A percentile compares a stretch with the other conserved stretches of the same genome.
phyloP scores from a whole-genome alignment of 2,113 vertebrate species.

The Regulus satrapa region DNA sequence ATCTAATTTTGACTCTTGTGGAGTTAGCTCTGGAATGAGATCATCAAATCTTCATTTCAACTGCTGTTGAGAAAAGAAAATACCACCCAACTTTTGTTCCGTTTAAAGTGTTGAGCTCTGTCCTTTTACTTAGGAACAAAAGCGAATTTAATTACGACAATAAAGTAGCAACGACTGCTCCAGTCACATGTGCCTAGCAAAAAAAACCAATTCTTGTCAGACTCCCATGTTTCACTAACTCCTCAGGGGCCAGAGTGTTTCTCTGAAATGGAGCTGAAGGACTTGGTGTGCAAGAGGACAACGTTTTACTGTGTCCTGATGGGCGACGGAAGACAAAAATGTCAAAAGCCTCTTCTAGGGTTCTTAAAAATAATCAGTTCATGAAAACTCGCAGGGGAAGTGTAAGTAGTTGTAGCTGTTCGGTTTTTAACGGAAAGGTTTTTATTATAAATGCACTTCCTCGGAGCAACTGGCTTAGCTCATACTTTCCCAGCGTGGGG shows the following conservation, averaged over 20 bases:
- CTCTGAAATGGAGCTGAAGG: not conserved
- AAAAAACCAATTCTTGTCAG: not conserved
- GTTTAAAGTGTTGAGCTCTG: fast-evolving
- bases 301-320: not conserved
- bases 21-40: not conserved
- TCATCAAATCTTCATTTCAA: not conserved
- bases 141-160: not conserved
- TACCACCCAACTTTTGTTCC: not conserved
- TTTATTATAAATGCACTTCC: not conserved
- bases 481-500: not conserved
- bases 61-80: not conserved
- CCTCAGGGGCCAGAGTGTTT: not conserved
- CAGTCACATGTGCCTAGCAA: not conserved
- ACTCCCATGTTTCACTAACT: not conserved
- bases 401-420: too few species aligned
- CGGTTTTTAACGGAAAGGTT: not conserved
- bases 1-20: not conserved
- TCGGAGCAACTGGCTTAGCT: not conserved
- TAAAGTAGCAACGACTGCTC: not conserved
- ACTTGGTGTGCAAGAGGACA: not conserved
- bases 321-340: not conserved
- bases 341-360: not conserved
- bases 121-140: not conserved
- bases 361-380: not conserved
- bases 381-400: not conserved